Conservation (phyloP, 1,140 invertebrate species). For the Helicoverpa zea region DNA sequence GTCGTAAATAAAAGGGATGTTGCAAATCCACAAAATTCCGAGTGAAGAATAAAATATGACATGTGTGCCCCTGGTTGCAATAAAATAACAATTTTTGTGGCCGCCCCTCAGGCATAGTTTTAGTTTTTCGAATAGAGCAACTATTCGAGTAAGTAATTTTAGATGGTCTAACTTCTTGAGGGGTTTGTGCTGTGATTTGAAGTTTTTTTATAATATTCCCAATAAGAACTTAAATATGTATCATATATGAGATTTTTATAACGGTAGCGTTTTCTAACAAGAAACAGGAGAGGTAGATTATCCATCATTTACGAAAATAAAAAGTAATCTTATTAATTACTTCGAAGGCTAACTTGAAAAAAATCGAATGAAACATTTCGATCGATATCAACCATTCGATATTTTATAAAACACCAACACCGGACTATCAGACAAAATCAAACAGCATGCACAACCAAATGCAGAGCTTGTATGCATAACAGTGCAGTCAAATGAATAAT, state of each 20-base stretch:
- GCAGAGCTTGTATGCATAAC: constrained; percentile 2
- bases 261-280: too few relatives aligned
- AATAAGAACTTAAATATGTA: neutral
- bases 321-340: too few relatives aligned
- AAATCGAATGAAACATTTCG: too few relatives aligned
- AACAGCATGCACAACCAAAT: neutral
- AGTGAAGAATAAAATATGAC: constrained; percentile 81
- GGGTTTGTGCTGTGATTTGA: neutral
- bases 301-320: too few relatives aligned
- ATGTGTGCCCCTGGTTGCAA: constrained; percentile 78
- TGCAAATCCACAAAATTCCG: constrained; percentile 59
- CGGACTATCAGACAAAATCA: neutral
- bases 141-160: constrained; percentile 42
- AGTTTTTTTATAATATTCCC: neutral
- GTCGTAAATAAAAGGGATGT: neutral
- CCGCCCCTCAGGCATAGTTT: constrained; percentile 74
- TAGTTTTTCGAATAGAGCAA: constrained; percentile 63
- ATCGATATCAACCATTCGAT: too few relatives aligned
- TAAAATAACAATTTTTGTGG: constrained; percentile 85
- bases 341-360: too few relatives aligned
- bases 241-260: too few relatives aligned
- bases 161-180: constrained; percentile 12
- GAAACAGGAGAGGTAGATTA: too few relatives aligned
- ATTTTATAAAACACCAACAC: too few relatives aligned
- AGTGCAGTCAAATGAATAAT: constrained; percentile 59